Evolutionary conservation across 2,113 vertebrate genomes (phyloP).

Genomic region (Herpailurus yagouaroundi): DNA sequence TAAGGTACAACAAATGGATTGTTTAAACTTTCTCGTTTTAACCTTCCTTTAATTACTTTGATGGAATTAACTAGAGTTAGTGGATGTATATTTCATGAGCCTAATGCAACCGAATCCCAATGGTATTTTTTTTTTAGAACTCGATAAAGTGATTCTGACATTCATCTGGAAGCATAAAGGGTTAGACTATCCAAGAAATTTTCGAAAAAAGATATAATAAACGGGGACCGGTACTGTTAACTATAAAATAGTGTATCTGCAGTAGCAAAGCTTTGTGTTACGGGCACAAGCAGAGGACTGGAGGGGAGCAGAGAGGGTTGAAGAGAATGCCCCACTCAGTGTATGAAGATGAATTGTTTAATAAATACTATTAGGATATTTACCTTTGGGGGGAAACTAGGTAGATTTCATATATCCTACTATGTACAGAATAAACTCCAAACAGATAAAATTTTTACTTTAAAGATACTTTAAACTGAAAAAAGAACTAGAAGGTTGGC

Average conservation of each 20-base stretch:
- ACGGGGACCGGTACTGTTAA: background rate
- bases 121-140: conserved; percentile 20
- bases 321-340: background rate
- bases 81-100: conserved; percentile 47
- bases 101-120: conserved; percentile 28
- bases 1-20: conserved; percentile 11
- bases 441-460: conserved; percentile 11
- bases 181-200: conserved; percentile 39
- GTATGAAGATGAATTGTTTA: background rate
- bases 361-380: background rate
- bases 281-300: background rate
- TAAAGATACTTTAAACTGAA: background rate
- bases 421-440: background rate
- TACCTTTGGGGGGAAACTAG: background rate
- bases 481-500: background rate
- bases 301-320: background rate
- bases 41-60: conserved; percentile 55
- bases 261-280: background rate
- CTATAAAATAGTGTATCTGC: background rate
- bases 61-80: conserved; percentile 46
- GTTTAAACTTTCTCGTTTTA: conserved; percentile 33
- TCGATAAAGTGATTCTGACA: conserved; percentile 49
- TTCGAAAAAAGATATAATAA: background rate
- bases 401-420: background rate
- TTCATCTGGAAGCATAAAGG: conserved; percentile 52